Evolutionary conservation across 1,140 invertebrate species (phyloP).

Genomic region (Metaphire vulgaris): DNA sequence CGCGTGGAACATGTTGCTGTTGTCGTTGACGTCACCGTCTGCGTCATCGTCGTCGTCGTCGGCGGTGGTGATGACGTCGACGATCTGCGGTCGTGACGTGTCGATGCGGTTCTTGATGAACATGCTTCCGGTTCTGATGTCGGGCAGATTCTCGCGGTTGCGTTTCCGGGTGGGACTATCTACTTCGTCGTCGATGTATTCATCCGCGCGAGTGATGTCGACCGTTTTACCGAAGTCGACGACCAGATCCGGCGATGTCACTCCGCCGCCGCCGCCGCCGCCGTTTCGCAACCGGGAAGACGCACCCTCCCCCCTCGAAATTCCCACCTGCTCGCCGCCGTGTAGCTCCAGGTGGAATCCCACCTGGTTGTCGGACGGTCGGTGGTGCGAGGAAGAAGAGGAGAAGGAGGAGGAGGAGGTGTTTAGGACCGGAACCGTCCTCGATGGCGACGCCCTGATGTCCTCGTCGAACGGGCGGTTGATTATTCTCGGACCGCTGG

Average conservation of each 20-base stretch:
- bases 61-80: slow-evolving; percentile 17
- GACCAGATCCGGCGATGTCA: too few species aligned
- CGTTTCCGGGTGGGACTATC: not conserved
- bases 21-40: slow-evolving; percentile 20
- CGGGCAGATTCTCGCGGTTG: not conserved
- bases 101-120: slow-evolving; percentile 28
- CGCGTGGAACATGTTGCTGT: slow-evolving; percentile 24
- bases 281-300: too few species aligned
- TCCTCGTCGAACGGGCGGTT: not conserved
- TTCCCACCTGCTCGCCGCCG: too few species aligned
- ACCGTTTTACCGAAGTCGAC: too few species aligned
- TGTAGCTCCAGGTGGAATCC: not conserved
- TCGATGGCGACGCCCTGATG: not conserved
- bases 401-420: not conserved
- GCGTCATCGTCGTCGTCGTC: slow-evolving; percentile 8
- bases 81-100: slow-evolving; percentile 15
- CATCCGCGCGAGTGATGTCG: too few species aligned
- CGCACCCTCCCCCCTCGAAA: too few species aligned
- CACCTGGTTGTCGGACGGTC: not conserved
- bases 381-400: not conserved
- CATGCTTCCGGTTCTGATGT: slow-evolving; percentile 13
- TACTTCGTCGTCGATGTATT: not conserved
- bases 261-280: too few species aligned
- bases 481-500: not conserved
- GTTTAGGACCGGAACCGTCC: not conserved